Percentiles rank a stretch among this genome's conserved stretches.
Evolutionary conservation across 2,113 vertebrate genomes (phyloP).

Genomic region (Ifrita kowaldi): DNA sequence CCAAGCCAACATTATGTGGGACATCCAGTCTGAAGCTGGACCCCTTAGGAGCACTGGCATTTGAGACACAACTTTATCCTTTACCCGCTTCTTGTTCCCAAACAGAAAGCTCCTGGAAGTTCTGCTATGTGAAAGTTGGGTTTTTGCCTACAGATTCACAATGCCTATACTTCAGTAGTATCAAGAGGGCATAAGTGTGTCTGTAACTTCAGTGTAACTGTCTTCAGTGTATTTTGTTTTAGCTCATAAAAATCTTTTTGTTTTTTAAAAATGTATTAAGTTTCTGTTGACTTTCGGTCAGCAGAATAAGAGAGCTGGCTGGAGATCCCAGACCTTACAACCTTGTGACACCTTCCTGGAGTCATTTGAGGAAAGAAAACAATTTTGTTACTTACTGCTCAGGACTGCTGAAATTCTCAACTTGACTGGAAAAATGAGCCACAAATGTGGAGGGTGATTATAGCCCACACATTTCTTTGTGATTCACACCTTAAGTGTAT

Average conservation of each 20-base stretch:
- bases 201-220: background rate
- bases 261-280: background rate
- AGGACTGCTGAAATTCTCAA: background rate
- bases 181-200: background rate
- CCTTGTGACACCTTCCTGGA: background rate
- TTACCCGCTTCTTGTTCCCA: background rate
- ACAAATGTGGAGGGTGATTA: background rate
- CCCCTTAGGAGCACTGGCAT: accelerated
- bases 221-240: background rate
- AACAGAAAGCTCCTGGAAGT: background rate
- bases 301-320: background rate
- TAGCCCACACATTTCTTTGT: conserved; percentile 15
- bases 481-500: background rate
- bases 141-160: background rate
- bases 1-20: background rate
- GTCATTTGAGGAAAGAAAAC: background rate
- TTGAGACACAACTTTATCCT: background rate
- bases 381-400: background rate
- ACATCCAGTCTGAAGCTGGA: background rate
- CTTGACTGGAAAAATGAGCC: background rate
- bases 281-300: background rate
- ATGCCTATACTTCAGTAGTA: background rate
- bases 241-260: background rate
- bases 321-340: background rate
- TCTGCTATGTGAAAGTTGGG: background rate